phyloP scores from a whole-genome alignment of 2,113 vertebrate genomes.

The Physeter macrocephalus region DNA sequence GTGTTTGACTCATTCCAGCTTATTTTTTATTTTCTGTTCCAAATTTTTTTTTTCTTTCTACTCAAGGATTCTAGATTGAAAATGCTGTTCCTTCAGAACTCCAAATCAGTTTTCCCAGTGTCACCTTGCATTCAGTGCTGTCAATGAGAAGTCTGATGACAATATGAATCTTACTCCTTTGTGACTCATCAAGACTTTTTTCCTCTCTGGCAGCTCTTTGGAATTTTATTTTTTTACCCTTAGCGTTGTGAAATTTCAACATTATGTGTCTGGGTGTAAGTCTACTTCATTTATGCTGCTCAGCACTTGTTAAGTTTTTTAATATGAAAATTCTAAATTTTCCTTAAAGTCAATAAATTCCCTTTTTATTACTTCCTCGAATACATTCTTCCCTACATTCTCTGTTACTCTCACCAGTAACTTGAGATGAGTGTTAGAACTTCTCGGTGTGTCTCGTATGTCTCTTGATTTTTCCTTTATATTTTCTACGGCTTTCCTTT shows the following conservation, averaged over 20 bases:
- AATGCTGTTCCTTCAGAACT: background rate
- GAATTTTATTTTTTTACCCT: background rate
- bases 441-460: no score
- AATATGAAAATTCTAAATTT: background rate
- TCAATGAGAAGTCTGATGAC: background rate
- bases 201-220: background rate
- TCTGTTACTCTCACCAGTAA: no score
- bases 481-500: background rate
- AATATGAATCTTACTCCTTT: background rate
- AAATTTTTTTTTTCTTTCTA: background rate
- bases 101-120: background rate
- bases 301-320: background rate
- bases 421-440: background rate
- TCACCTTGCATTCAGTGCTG: background rate
- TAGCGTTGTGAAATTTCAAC: background rate
- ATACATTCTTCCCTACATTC: no score
- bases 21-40: background rate
- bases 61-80: background rate
- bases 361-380: background rate
- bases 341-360: background rate
- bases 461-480: background rate
- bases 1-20: background rate
- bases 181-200: background rate
- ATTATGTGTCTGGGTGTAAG: background rate
- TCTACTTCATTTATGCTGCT: background rate